These are phyloP conservation scores for Drosophila kanekoi DNA, from an alignment of 2,888 invertebrate species.

Conservation along the genomic window DNA sequence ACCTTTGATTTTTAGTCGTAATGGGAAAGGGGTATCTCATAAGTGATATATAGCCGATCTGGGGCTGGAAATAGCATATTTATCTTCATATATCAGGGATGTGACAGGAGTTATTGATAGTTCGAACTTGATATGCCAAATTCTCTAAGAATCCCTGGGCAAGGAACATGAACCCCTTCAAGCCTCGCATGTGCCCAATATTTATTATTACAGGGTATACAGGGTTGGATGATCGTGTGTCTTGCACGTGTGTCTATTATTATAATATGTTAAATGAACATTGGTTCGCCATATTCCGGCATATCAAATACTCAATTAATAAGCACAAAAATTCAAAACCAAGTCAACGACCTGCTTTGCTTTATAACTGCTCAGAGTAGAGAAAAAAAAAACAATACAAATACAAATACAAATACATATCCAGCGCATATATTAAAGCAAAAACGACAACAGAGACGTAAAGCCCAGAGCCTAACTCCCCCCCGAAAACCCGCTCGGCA, in stretches of 20 bases:
- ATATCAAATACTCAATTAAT: slow-evolving; percentile 84
- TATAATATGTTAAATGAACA: slow-evolving; percentile 14
- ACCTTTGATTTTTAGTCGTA: no score
- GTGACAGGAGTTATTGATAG: no score
- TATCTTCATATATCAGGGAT: no score
- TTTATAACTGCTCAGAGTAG: slow-evolving; percentile 72
- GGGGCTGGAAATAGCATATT: no score
- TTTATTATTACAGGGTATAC: no score
- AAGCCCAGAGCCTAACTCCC: slow-evolving; percentile 32
- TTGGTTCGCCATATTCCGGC: slow-evolving; percentile 56
- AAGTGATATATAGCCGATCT: no score
- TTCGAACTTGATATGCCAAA: no score
- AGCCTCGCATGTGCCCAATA: no score
- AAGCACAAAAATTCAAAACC: slow-evolving; percentile 76
- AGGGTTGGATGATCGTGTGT: slow-evolving; percentile 25
- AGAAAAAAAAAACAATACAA: slow-evolving; percentile 33
- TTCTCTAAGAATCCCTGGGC: no score
- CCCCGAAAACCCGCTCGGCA: slow-evolving; percentile 15
- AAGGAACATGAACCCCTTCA: no score
- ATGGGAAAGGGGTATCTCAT: no score
- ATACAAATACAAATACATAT: slow-evolving; percentile 27
- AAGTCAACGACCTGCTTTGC: slow-evolving; percentile 82
- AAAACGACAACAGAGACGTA: slow-evolving; percentile 54
- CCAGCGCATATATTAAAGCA: slow-evolving; percentile 46
- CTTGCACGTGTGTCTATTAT: slow-evolving; percentile 49